Evolutionary conservation across 2,797 vertebrate genomes (phyloP), one percentile per base, ranked within the genome.

Genomic region (Agapornis canus): DNA sequence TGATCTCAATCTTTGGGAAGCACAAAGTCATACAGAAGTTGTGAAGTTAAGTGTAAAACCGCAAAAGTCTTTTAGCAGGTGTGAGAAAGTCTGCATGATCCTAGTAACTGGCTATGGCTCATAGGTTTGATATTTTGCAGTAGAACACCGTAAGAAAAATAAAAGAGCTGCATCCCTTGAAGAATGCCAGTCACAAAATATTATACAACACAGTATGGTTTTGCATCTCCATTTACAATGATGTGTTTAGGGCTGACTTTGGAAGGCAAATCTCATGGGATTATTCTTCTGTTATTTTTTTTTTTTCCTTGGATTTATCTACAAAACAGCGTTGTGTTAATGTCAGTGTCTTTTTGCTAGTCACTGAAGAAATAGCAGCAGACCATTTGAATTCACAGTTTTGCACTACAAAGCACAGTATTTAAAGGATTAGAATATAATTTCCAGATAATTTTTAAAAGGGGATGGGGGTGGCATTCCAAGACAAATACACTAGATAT

Each of bases 381-480:
- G 35, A 37, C 22, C 17, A 59, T 47, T 13, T 82, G 45, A 89
- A 89, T 80, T 77, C 73, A 68, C 6, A 83, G 35, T 45, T 89
- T 85, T 93, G 37, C 77, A 79, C 93, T 72, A 90, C 56, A 93
- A 91, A 94, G 26, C 43, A 64, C 14, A n/a, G 18, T 52, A 80
- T 90, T 95, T 95, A 93, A 89, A 92, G 63, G 59, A 75, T 92
- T 94, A 88, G 57, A 78, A 61, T 69, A 59, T 51, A 0, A 88
- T 90, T 94, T 94, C 37, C 76, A 78, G 65, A 43, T 81, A 81
- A 82, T 80, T 77, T 95, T 82, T 72, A 2, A 81, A 85, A 89
- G 77, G 10, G 13, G 8, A n/a, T n/a, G 35, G 3, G 20, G 16
- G 26, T 86, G 23, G 7, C 21, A 77, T 66, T 70, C 68, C 31